Evolutionary conservation across 2,113 vertebrate genomes (phyloP), one percentile per base, ranked within the genome.

Genomic region (Alligator sinensis): DNA sequence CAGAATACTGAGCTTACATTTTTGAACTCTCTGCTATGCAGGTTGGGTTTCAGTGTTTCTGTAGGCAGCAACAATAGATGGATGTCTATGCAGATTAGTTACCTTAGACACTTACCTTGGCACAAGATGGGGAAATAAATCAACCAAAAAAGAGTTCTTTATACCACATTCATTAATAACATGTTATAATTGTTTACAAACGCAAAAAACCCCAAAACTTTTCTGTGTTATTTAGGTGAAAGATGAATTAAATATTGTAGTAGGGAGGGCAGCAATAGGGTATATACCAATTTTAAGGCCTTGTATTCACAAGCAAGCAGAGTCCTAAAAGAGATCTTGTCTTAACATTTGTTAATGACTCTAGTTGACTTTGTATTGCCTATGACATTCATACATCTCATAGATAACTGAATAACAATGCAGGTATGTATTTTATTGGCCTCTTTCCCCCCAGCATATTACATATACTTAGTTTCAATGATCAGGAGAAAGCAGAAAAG

Each of bases 201-300:
- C 79, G 54, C 47, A 4, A 11, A 82, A 38, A 22, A 38, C 63
- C 0, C 0, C 77, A 30, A 91, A 75, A 91, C 13, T 77, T 82
- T 74, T 89, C 28, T 82, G 5, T 77, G 5, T 62, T 85, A 86
- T 47, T 87, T 76, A 38, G 80, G 0, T 72, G 18, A 19, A 60
- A 0, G 0, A 7, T 80, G 90, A 16, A 25, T 86, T n/a, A 77
- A 0, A 27, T 62, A 58, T 90, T 91, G 21, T 59, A 30, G 72
- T 82, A 64, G 30, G 55, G 27, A 58, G 8, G 22, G 28, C 22
- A 12, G 61, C 4, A 66, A 82, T 1, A 66, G 5, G 0, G 1
- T 70, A 70, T 34, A 22, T 30, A 34, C 9, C 8, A 34, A 10
- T 34, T 70, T 70, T 34, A 34, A 34, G 30, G 30, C 10, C 4